Evolutionary conservation across 2,113 vertebrate genomes (phyloP), one percentile per base, ranked within the genome.

Genomic region (Alexandromys fortis): DNA sequence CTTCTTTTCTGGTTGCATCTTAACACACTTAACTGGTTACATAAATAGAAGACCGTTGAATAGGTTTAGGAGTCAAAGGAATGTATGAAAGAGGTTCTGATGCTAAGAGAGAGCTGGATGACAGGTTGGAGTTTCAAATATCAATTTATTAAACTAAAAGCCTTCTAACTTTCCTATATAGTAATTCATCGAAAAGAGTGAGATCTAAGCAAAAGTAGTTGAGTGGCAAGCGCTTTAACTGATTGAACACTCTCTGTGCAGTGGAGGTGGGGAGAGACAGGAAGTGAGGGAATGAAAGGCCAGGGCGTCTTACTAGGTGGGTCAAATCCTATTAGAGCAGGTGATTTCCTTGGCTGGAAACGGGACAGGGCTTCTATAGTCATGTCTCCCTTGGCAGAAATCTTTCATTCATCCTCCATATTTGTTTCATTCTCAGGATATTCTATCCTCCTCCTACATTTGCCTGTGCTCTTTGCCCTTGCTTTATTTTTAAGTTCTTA

Each of bases 271-370:
- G 94, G 91, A 89, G 83, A 88, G 87, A 88, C 76, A 97, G 94
- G 96, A 98, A 95, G 55, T 72, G 10, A 83, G 93, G 55, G 96
- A 95, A 92, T 92, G 82, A 55, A 45, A 75, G 65, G 67, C 55
- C 24, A 75, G 73, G 78, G 88, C 12, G 68, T 97, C 97, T 97
- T 97, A 96, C 78, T 89, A 98, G 83, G 95, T 98, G 88, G 97
- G 97, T 94, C 96, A 98, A 98, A 98, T 98, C 97, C 94, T 97
- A 92, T 98, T 98, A 98, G 97, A 86, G 82, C 96, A 98, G 96
- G 94, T 98, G 96, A 97, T 98, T 98, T 94, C 81, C 52, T 83
- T 97, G 97, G 58, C 92, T 96, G 88, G 97, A 96, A 98, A 92
- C 30, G 96, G 93, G 94, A 95, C 92, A 98, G 87, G 88, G 78